Conservation (phyloP, 1,140 invertebrate genomes). For the Carposina sasakii region DNA sequence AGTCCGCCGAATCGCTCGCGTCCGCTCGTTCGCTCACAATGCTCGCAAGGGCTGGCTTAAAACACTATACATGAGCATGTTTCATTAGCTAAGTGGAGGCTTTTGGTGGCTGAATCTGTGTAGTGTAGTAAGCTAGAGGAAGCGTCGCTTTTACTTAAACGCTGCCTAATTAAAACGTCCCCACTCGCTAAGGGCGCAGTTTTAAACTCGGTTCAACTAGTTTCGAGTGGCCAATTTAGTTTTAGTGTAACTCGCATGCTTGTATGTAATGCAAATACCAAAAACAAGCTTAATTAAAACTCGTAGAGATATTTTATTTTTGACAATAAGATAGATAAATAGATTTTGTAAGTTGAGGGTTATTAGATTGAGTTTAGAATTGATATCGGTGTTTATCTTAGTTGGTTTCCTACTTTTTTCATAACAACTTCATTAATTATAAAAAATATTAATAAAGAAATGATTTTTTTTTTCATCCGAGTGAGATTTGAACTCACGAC, state of each 20-base stretch:
- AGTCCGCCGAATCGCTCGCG: constrained; percentile 50
- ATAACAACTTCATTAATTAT: no score
- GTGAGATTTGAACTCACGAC: no score
- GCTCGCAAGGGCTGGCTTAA: constrained; percentile 48
- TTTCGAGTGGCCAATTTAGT: constrained; percentile 65
- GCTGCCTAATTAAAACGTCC: constrained; percentile 68
- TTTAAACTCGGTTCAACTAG: constrained; percentile 66
- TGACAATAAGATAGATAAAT: no score
- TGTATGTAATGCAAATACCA: constrained; percentile 50
- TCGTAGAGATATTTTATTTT: no score
- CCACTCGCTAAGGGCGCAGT: constrained; percentile 56
- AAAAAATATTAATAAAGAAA: no score
- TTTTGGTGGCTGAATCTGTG: constrained; percentile 71
- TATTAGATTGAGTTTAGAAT: no score
- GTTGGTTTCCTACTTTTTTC: no score
- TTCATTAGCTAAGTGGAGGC: constrained; percentile 75
- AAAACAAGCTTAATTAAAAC: no score
- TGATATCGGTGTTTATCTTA: no score
- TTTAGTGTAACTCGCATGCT: constrained; percentile 54
- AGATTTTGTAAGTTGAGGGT: no score
- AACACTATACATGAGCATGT: constrained; percentile 73
- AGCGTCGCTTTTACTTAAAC: constrained; percentile 69
- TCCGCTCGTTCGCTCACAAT: constrained; percentile 44
- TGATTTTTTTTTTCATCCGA: no score
- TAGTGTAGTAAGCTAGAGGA: constrained; percentile 66